Conservation (phyloP, 1,140 invertebrate genomes). For the Druon quercuslanigerum region DNA sequence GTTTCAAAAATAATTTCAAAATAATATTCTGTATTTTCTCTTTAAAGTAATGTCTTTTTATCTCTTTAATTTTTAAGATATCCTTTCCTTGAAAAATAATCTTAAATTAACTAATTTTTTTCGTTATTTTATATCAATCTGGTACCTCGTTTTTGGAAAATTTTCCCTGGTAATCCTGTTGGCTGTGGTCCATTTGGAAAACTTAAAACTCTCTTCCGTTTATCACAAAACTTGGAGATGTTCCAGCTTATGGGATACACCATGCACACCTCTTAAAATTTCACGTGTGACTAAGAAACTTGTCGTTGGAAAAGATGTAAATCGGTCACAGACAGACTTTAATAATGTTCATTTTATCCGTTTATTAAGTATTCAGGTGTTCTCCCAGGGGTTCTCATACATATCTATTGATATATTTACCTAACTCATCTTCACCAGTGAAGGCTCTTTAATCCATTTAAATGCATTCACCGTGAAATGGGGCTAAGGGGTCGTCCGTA, state of each 20-base stretch:
- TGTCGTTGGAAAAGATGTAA: slow-evolving; percentile 71
- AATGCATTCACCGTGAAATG: neutral
- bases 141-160: slow-evolving; percentile 59
- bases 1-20: neutral
- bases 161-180: slow-evolving; percentile 53
- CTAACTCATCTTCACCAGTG: neutral
- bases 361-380: slow-evolving; percentile 77
- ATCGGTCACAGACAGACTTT: slow-evolving; percentile 71
- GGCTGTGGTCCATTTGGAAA: slow-evolving; percentile 51
- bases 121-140: slow-evolving; percentile 6
- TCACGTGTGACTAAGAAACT: slow-evolving; percentile 66
- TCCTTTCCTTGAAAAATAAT: neutral
- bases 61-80: too few species aligned
- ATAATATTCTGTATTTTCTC: neutral
- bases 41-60: neutral
- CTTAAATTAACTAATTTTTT: neutral
- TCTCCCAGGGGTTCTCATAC: slow-evolving; percentile 69
- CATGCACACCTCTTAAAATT: slow-evolving; percentile 55
- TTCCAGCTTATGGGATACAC: neutral
- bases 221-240: neutral
- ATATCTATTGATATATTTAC: slow-evolving; percentile 32
- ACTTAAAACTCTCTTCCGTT: neutral
- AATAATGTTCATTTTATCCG: slow-evolving; percentile 76
- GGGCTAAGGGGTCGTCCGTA: too few species aligned
- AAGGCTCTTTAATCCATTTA: neutral